Base-by-base conservation (phyloP, 1,140 invertebrate species). In the Brachionus asplanchnoidis region DNA sequence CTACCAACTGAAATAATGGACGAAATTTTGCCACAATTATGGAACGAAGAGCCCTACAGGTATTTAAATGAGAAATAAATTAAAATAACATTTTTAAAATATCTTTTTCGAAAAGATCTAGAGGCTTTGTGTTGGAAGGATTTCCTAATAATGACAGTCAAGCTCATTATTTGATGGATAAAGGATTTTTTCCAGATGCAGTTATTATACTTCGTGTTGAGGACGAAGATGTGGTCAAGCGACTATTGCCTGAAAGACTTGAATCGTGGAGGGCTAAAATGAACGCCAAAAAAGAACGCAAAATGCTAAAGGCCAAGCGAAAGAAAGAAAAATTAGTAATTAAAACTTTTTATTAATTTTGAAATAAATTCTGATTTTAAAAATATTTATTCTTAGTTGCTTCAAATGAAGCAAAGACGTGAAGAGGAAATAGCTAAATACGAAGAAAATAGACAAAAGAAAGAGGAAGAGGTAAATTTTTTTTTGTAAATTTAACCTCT, bases 41-140 rank as follows among this genome's bases (percentile, higher is more conserved):
- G 89, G 89, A 86, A 87, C 11, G 88, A 88, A 85, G 89, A 90
- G 85, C 89, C 89, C 14, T 90, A 88, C 86, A 89, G 88, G 88
- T 89, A 86, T 36, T 36, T 36, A 36, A 36, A 7, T 7, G 32
- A 36, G 32, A 0, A 36, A 36, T 36, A 0, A 36, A 36, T 36
- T 6, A 0, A 36, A 36, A 36, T 36, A 36, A 7, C 1, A 26
- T 68, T 36, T n/a, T 68, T 32, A 28, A 23, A 23, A 11, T 8
- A 36, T 12, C 20, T 5, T 32, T 68, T 4, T 7, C n/a, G 6
- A 17, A 20, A 1, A 77, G 42, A 77, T 50, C 73, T 50, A 88
- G 88, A 65, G 90, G 90, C 0, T 90, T 90, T 86, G 86, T 90
- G 12, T 82, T 90, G 80, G 90, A 90, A 84, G 90, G 89, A 44